These are phyloP conservation scores for Polyodon spathula DNA, from an alignment of 2,113 vertebrate genomes.

Conservation along the genomic window DNA sequence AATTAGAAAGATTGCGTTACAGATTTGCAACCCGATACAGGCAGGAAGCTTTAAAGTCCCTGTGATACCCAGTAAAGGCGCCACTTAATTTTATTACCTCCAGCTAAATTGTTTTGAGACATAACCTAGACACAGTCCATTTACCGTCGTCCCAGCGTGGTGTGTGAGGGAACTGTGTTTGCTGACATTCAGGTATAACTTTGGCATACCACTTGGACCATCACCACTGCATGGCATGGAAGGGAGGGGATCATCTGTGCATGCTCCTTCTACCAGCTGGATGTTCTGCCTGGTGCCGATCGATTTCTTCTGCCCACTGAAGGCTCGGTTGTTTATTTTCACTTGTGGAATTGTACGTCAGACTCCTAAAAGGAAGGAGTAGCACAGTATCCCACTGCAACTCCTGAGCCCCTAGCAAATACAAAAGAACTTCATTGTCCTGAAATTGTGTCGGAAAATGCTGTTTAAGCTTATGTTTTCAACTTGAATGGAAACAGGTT, in stretches of 20 bases:
- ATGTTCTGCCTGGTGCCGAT: too few species aligned
- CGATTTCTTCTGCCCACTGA: too few species aligned
- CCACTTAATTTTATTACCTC: constrained; percentile 3
- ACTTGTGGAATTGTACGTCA: too few species aligned
- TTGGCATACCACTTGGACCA: too few species aligned
- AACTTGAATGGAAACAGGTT: constrained; percentile 10
- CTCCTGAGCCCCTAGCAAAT: too few species aligned
- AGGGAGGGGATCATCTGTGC: neutral
- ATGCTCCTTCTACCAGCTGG: too few species aligned
- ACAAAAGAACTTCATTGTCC: too few species aligned
- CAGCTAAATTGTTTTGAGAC: constrained; percentile 1
- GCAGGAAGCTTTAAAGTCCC: constrained; percentile 5
- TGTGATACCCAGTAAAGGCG: constrained; percentile 5
- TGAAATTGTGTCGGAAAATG: too few species aligned
- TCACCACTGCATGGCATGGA: neutral
- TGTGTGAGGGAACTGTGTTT: neutral
- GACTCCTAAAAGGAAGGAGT: too few species aligned
- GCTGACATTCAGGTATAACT: neutral
- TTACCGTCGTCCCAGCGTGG: neutral
- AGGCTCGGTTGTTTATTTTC: too few species aligned
- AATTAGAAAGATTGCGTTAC: constrained; percentile 7
- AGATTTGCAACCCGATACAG: constrained; percentile 4
- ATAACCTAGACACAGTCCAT: constrained; percentile 8
- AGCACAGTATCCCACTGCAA: too few species aligned
- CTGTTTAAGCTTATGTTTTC: too few species aligned